A percentile compares a stretch with the other conserved stretches of the same genome.
phyloP scores from a whole-genome alignment of 2,797 vertebrate genomes.

The Oreonectes daqikongensis region DNA sequence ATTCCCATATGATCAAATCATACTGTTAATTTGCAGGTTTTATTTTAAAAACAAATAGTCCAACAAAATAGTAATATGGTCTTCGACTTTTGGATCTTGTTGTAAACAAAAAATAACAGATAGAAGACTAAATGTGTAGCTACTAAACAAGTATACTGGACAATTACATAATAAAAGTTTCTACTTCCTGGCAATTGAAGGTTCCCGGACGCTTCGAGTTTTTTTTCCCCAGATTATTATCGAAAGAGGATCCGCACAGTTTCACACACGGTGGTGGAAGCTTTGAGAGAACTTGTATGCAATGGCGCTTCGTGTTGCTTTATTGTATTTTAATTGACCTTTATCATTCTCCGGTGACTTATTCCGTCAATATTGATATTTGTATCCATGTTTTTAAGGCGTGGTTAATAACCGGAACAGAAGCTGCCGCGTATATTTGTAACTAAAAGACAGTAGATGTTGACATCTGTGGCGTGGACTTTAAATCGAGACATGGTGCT shows the following conservation, averaged over 20 bases:
- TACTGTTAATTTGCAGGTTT: too few species aligned
- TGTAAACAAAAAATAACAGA: too few species aligned
- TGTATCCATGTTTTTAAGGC: not conserved
- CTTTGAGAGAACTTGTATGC: not conserved
- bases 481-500: not conserved
- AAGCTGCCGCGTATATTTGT: not conserved
- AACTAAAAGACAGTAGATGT: not conserved
- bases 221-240: not conserved
- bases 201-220: not conserved
- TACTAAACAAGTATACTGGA: not conserved
- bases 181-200: not conserved
- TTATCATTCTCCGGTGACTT: not conserved
- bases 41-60: too few species aligned
- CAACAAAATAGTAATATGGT: too few species aligned
- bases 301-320: not conserved
- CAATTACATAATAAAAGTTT: conserved; percentile 29
- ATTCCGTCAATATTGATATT: not conserved
- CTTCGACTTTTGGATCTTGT: too few species aligned
- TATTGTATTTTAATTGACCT: not conserved
- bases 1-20: too few species aligned
- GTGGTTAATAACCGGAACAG: not conserved
- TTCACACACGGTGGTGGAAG: not conserved
- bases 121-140: too few species aligned
- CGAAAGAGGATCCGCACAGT: not conserved
- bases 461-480: conserved; percentile 1